Evolutionary conservation across 2,888 invertebrate species (phyloP).

Genomic region (Apotomis capreana): DNA sequence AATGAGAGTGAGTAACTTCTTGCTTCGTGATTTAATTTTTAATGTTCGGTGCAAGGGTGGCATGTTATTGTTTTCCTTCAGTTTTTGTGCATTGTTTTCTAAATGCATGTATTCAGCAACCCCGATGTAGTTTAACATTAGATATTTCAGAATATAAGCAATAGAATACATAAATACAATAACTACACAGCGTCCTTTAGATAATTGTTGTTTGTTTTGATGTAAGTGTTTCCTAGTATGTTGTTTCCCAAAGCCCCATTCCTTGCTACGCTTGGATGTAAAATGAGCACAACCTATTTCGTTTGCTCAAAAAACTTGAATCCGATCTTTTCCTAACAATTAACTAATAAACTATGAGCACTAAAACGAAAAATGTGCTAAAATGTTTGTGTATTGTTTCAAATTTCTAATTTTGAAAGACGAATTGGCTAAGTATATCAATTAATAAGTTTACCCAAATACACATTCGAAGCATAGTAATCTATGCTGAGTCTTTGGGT

Average conservation of each 20-base stretch:
- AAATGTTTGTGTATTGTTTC: neutral
- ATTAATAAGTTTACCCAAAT: constrained; percentile 16
- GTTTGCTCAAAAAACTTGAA: neutral
- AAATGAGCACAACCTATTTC: neutral
- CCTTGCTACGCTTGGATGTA: neutral
- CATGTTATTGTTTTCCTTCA: constrained; percentile 37
- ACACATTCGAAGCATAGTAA: neutral
- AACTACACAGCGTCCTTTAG: neutral
- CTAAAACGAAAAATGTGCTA: neutral
- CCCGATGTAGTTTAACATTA: constrained; percentile 3
- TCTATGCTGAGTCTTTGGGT: constrained; percentile 1
- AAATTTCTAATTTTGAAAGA: neutral
- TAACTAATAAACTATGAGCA: neutral
- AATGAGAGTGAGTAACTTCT: constrained; percentile 33
- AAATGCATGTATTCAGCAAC: constrained; percentile 19
- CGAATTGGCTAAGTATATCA: neutral
- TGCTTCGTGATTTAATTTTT: neutral
- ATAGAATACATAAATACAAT: constrained; percentile 4
- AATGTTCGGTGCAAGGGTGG: constrained; percentile 17
- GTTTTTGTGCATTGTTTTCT: constrained; percentile 33
- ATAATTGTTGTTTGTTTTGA: constrained; percentile 10
- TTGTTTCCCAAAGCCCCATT: neutral
- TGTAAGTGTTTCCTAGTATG: neutral
- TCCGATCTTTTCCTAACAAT: neutral
- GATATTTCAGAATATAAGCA: neutral